Evolutionary conservation across 2,113 vertebrate genomes (phyloP).

Genomic region (Opisthocomus hoazin): DNA sequence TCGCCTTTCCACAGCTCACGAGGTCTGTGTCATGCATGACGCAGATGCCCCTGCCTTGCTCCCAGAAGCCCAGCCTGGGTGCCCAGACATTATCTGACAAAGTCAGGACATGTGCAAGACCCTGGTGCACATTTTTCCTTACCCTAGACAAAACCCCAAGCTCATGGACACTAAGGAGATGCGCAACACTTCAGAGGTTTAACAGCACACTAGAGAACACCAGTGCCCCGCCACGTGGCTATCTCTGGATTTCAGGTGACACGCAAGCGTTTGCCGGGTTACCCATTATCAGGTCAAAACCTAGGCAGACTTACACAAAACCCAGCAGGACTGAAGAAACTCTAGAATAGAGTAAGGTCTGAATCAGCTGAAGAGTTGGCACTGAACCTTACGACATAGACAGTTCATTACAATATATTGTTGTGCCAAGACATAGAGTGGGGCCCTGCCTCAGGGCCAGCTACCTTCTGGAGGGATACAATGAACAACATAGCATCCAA

Average conservation of each 20-base stretch:
- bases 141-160: background rate
- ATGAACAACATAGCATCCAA: background rate
- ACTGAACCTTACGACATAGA: background rate
- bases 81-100: background rate
- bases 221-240: background rate
- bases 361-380: background rate
- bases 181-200: fast-evolving
- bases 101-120: background rate
- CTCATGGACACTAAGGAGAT: background rate
- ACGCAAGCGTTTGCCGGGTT: background rate
- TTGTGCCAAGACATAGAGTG: background rate
- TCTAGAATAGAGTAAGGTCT: background rate
- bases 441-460: background rate
- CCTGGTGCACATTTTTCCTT: background rate
- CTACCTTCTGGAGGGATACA: background rate
- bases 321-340: background rate
- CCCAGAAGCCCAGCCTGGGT: background rate
- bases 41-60: background rate
- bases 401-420: background rate
- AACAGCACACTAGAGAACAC: background rate
- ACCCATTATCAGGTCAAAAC: background rate
- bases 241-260: background rate
- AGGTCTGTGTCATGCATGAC: fast-evolving
- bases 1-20: fast-evolving
- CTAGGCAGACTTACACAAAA: background rate